Percentiles rank a stretch among this genome's conserved stretches.
phyloP scores from a whole-genome alignment of 2,113 vertebrate species.

The Crotophaga sulcirostris region DNA sequence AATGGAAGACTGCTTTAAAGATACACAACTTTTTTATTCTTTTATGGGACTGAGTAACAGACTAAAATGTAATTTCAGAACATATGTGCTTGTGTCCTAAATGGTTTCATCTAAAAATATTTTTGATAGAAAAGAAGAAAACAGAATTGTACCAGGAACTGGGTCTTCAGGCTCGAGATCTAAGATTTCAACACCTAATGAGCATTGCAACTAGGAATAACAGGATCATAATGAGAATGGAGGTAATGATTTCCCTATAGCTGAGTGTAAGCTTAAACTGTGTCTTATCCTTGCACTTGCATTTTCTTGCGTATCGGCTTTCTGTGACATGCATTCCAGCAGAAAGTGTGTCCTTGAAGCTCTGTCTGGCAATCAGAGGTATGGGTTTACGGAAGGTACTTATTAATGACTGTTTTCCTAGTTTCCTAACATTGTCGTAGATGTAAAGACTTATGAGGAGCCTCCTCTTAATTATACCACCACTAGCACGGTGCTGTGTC shows the following conservation, averaged over 20 bases:
- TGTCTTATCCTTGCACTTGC: neutral
- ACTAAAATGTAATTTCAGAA: neutral
- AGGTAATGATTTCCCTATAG: constrained; percentile 71
- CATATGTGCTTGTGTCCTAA: neutral
- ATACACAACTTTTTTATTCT: neutral
- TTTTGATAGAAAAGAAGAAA: constrained; percentile 90
- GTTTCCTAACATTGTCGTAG: neutral
- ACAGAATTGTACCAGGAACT: constrained; percentile 93
- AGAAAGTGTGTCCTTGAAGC: neutral
- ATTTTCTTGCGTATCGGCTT: neutral
- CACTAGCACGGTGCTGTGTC: neutral
- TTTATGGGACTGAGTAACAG: neutral
- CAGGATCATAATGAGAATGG: constrained; percentile 93
- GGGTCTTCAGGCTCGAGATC: constrained; percentile 92
- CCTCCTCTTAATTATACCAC: neutral
- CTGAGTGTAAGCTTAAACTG: neutral
- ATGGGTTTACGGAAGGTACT: fast-evolving
- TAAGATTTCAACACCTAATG: constrained; percentile 92
- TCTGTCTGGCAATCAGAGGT: neutral
- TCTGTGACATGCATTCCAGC: fast-evolving
- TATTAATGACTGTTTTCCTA: neutral
- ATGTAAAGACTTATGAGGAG: neutral
- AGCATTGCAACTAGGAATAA: constrained; percentile 91
- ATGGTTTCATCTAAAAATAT: neutral
- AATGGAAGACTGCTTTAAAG: neutral